These are phyloP conservation scores for Dromas ardeola DNA, from an alignment of 2,113 vertebrate genomes.

Conservation along the genomic window DNA sequence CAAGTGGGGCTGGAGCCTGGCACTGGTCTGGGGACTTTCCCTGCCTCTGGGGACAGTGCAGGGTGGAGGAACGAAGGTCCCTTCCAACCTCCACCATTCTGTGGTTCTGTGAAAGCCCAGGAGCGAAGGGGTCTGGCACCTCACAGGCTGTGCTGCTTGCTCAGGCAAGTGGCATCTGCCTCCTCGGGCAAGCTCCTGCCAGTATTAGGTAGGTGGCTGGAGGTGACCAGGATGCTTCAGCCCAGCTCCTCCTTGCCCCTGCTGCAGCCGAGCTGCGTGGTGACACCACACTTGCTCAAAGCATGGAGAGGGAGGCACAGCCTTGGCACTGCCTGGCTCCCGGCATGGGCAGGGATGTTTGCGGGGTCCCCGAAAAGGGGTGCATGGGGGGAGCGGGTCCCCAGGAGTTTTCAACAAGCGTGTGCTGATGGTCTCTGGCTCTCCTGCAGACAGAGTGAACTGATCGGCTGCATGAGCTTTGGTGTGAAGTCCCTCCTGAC, in stretches of 20 bases:
- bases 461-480: constrained; percentile 92
- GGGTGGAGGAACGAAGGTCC: background rate
- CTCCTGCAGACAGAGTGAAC: constrained; percentile 71
- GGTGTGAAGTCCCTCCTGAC: constrained; percentile 86
- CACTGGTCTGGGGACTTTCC: background rate
- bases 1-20: background rate
- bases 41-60: background rate
- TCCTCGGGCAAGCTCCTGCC: background rate
- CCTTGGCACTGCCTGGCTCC: background rate
- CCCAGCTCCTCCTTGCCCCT: background rate
- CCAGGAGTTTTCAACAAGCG: fast-evolving
- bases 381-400: background rate
- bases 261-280: background rate
- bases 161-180: background rate
- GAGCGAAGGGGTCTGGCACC: background rate
- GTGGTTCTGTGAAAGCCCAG: background rate
- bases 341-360: background rate
- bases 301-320: fast-evolving
- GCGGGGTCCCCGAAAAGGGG: background rate
- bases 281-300: background rate
- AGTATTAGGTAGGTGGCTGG: background rate
- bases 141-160: background rate
- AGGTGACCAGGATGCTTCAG: background rate
- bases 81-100: no score
- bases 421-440: background rate